phyloP scores from a whole-genome alignment of 2,888 invertebrate genomes.

The Cosmorhoe ocellata region DNA sequence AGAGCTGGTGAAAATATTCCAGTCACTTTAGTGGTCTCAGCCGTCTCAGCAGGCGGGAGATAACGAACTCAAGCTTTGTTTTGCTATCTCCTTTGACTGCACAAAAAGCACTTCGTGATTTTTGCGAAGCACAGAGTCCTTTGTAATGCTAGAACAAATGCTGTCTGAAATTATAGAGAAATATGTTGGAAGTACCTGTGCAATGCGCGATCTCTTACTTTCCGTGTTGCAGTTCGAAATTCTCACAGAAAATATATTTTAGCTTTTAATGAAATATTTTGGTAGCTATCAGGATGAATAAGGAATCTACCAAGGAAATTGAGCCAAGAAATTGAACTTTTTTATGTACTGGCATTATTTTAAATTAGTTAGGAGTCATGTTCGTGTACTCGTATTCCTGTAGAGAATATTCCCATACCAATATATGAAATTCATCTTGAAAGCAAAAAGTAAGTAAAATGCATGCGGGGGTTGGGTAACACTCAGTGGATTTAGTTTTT shows the following conservation, averaged over 20 bases:
- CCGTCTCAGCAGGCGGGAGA: conserved; percentile 32
- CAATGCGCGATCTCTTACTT: background rate
- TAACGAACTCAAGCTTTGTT: conserved; percentile 52
- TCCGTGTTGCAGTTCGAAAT: background rate
- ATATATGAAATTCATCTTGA: background rate
- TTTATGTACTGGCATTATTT: no score
- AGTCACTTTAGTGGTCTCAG: conserved; percentile 29
- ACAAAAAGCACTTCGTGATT: conserved; percentile 40
- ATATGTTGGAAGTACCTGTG: background rate
- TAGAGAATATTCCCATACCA: no score
- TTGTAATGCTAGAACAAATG: conserved; percentile 1
- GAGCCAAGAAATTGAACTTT: no score
- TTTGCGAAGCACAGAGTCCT: background rate
- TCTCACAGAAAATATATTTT: no score
- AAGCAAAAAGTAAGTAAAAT: conserved; percentile 7
- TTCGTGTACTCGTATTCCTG: no score
- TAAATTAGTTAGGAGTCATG: no score
- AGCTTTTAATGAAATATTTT: no score
- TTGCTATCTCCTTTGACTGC: conserved; percentile 44
- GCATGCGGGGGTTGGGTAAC: conserved; percentile 6
- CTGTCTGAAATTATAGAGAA: conserved; percentile 12
- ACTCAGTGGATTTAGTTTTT: conserved; percentile 21
- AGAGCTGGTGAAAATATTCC: conserved; percentile 28
- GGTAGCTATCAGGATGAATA: no score
- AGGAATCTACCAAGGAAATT: no score